These are phyloP conservation scores for Trinorchestia longiramus DNA, from an alignment of 1,140 invertebrate species.

Conservation along the genomic window DNA sequence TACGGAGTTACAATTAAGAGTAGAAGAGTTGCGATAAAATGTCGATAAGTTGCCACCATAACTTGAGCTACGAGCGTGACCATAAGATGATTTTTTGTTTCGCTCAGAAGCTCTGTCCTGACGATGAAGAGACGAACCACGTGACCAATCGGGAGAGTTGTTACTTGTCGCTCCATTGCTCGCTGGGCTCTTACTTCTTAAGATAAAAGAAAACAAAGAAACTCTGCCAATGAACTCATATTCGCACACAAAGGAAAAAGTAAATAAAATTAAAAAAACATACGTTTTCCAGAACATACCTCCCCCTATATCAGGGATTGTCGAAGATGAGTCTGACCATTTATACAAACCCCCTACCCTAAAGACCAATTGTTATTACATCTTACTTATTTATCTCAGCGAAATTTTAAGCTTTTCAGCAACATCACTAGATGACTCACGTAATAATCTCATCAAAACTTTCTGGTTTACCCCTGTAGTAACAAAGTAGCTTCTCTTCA, in stretches of 20 bases:
- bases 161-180: neutral
- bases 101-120: neutral
- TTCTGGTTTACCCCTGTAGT: too few relatives aligned
- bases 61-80: slow-evolving; percentile 35
- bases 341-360: neutral
- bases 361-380: neutral
- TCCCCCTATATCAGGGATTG: neutral
- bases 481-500: too few relatives aligned
- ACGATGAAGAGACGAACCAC: neutral
- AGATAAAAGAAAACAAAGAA: slow-evolving; percentile 36
- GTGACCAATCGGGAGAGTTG: neutral
- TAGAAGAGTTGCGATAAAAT: neutral
- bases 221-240: neutral
- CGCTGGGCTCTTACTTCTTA: neutral
- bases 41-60: neutral
- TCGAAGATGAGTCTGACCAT: neutral
- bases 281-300: neutral
- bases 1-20: neutral
- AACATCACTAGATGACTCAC: too few relatives aligned
- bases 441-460: too few relatives aligned
- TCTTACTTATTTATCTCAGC: too few relatives aligned
- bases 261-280: neutral
- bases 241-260: neutral
- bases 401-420: too few relatives aligned
- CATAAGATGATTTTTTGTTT: slow-evolving; percentile 25